These are phyloP conservation scores for Stigmatopora argus DNA, from an alignment of 2,113 vertebrate genomes.

Conservation along the genomic window DNA sequence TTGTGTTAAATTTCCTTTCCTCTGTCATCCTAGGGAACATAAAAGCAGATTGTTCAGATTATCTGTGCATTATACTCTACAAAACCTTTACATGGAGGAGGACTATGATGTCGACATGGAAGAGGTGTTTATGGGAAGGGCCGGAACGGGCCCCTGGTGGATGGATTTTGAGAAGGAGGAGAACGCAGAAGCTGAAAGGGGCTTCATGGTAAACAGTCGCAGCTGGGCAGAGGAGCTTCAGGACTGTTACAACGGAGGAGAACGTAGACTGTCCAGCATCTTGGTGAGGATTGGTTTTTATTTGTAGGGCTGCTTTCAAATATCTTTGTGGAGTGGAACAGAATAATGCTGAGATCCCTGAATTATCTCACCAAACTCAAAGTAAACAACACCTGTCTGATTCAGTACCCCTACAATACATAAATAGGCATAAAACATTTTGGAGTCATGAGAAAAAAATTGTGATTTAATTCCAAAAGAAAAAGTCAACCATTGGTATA, in stretches of 20 bases:
- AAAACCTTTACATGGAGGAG: conserved; percentile 37
- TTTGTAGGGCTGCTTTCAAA: not conserved
- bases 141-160: conserved; percentile 43
- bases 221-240: conserved; percentile 59
- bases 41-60: not conserved
- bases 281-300: conserved; percentile 37
- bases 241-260: conserved; percentile 29
- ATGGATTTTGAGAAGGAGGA: conserved; percentile 25
- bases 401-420: too few species aligned
- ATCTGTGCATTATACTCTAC: conserved; percentile 5
- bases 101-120: conserved; percentile 50
- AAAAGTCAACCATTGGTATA: too few species aligned
- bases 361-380: not conserved
- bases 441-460: not conserved
- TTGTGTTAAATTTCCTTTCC: not conserved
- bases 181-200: conserved; percentile 11
- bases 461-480: not conserved
- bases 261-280: conserved; percentile 46
- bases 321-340: not conserved
- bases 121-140: conserved; percentile 26
- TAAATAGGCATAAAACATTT: too few species aligned
- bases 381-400: not conserved
- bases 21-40: conserved; percentile 1
- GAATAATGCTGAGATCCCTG: not conserved
- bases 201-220: conserved; percentile 48